Conservation (phyloP, 1,140 invertebrate species). For the Listronotus bonariensis region DNA sequence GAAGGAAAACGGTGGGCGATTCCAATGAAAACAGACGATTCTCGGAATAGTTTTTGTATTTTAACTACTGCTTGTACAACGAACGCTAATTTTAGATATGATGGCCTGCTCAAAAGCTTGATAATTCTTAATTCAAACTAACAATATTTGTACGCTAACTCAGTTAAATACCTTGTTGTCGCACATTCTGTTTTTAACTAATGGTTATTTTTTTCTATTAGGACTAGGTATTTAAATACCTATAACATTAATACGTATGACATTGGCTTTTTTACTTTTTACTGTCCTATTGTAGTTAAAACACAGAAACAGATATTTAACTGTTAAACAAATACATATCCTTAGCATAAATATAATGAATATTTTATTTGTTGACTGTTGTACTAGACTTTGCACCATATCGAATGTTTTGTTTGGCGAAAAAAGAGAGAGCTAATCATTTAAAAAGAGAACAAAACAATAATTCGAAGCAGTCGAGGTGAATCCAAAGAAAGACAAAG, state of each 20-base stretch:
- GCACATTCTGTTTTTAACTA: background rate
- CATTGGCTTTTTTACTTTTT: too few species aligned
- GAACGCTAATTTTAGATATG: constrained; percentile 33
- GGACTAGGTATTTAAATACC: background rate
- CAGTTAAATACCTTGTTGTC: background rate
- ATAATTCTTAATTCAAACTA: constrained; percentile 28
- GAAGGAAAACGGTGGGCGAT: constrained; percentile 25
- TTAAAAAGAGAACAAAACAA: constrained; percentile 35
- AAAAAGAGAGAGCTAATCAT: constrained; percentile 43
- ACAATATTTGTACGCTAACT: background rate
- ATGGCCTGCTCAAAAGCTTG: constrained; percentile 7
- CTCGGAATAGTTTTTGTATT: constrained; percentile 20
- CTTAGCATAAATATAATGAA: background rate
- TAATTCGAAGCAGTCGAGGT: constrained; percentile 32
- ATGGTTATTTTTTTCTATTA: background rate
- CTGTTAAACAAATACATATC: too few species aligned
- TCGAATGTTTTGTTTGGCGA: constrained; percentile 39
- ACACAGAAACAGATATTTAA: too few species aligned
- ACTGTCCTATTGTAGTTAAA: too few species aligned
- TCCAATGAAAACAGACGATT: constrained; percentile 20
- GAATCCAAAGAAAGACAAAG: constrained; percentile 49
- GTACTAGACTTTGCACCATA: constrained; percentile 45
- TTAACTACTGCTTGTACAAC: constrained; percentile 14
- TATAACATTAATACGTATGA: too few species aligned
- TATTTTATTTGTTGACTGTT: constrained; percentile 15